Evolutionary conservation across 2,888 invertebrate species (phyloP), one percentile per base, ranked within the genome.

Genomic region (Oscheius sp.): DNA sequence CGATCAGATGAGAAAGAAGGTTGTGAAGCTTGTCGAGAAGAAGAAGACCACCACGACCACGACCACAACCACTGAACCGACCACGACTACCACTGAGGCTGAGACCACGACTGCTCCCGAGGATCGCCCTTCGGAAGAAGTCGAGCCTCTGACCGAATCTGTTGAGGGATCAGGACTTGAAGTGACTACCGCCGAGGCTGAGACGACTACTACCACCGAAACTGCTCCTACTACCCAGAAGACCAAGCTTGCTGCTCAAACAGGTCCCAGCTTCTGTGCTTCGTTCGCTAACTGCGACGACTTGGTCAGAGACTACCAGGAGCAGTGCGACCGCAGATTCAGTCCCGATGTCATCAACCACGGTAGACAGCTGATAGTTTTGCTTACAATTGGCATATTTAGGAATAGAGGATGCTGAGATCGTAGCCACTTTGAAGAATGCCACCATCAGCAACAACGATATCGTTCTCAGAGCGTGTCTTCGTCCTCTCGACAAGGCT

Each of bases 391-490:
- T 11, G 5, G 42, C 9, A 4, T 13, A n/a, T 75, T 59, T 13
- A 76, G 76, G 82, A 75, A 82, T 82, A 50, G 82, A 82, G 48
- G 82, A 82, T 37, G 63, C 75, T 13, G 80, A 82, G 70, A 80
- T 82, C 37, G 53, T 82, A 37, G 57, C 57, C 51, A 78, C 77
- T 47, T 77, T 82, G 33, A 75, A 73, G 35, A 82, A 82, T 62
- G 78, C 76, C 59, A 79, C 82, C 0, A 73, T 79, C 66, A 79
- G 79, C 13, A 76, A 82, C 21, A 78, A 82, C 50, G 79, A 82
- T 21, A 79, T 82, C 51, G 82, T 82, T 2, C 37, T 79, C 58
- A 77, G 78, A 51, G 79, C 82, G n/a, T 82, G 82, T 58, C 75
- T 82, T 13, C 73, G 78, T 10, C 82, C 82, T 65, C 68, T 82